Evolutionary conservation across 2,797 vertebrate genomes (phyloP).

Genomic region (Tympanoctomys barrerae): DNA sequence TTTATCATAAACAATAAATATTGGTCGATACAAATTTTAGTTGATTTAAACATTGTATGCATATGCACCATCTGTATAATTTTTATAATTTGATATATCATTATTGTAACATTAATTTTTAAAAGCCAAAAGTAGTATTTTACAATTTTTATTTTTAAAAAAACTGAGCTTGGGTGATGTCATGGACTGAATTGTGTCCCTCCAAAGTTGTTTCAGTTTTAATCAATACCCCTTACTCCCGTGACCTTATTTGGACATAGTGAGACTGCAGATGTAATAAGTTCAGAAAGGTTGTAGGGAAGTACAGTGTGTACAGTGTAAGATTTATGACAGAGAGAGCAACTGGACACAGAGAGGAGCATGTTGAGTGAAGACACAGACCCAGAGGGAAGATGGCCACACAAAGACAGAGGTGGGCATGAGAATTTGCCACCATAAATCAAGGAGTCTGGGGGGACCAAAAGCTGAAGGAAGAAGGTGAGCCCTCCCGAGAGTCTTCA

Average conservation of each 20-base stretch:
- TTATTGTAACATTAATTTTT: neutral
- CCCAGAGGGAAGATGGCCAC: neutral
- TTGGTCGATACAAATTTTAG: neutral
- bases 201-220: neutral
- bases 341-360: neutral
- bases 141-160: neutral
- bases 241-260: conserved; percentile 9
- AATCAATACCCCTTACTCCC: neutral
- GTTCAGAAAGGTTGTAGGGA: neutral
- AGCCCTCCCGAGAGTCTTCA: neutral
- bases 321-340: neutral
- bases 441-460: neutral
- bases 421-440: neutral
- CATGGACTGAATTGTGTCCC: neutral
- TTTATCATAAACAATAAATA: neutral
- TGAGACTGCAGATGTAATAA: neutral
- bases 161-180: neutral
- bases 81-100: neutral
- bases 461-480: neutral
- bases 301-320: neutral
- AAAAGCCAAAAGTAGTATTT: neutral
- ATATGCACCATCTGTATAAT: neutral
- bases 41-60: neutral
- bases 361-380: neutral
- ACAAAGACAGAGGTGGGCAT: neutral